Evolutionary conservation across 2,888 invertebrate genomes (phyloP).

Genomic region (Trachelus troglodyta): DNA sequence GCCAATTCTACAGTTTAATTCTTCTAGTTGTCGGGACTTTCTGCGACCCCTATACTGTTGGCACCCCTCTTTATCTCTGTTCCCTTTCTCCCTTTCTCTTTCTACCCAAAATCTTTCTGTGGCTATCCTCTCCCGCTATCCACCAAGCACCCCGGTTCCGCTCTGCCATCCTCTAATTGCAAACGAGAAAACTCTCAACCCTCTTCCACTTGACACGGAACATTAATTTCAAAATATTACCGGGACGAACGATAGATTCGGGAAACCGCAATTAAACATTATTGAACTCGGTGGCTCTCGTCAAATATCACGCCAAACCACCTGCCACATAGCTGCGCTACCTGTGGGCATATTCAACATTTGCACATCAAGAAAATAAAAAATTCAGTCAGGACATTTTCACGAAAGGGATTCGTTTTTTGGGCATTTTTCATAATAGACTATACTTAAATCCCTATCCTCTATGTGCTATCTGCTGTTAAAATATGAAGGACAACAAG

Average conservation of each 20-base stretch:
- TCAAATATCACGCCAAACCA: too few relatives aligned
- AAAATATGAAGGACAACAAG: too few relatives aligned
- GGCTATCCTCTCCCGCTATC: slow-evolving; percentile 3
- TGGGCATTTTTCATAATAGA: too few relatives aligned
- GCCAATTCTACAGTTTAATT: slow-evolving; percentile 9
- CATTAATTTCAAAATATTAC: slow-evolving; percentile 24
- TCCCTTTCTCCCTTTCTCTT: not conserved
- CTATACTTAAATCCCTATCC: too few relatives aligned
- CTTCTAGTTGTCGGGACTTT: slow-evolving; percentile 3
- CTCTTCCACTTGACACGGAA: slow-evolving; percentile 13
- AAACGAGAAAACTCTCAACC: slow-evolving; percentile 35
- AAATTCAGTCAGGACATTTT: too few relatives aligned
- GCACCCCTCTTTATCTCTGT: too few relatives aligned
- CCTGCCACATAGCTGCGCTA: too few relatives aligned
- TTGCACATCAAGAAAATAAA: too few relatives aligned
- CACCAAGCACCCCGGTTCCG: not conserved
- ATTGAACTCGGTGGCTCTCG: slow-evolving; percentile 5
- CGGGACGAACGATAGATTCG: slow-evolving; percentile 13
- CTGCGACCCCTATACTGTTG: too few relatives aligned
- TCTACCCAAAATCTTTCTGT: slow-evolving; percentile 8
- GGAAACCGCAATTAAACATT: slow-evolving; percentile 14
- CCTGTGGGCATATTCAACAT: too few relatives aligned
- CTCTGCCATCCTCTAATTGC: slow-evolving; percentile 36
- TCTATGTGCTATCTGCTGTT: too few relatives aligned
- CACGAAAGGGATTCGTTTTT: too few relatives aligned